phyloP scores from a whole-genome alignment of 2,113 vertebrate species.

The Menidia beryllina region DNA sequence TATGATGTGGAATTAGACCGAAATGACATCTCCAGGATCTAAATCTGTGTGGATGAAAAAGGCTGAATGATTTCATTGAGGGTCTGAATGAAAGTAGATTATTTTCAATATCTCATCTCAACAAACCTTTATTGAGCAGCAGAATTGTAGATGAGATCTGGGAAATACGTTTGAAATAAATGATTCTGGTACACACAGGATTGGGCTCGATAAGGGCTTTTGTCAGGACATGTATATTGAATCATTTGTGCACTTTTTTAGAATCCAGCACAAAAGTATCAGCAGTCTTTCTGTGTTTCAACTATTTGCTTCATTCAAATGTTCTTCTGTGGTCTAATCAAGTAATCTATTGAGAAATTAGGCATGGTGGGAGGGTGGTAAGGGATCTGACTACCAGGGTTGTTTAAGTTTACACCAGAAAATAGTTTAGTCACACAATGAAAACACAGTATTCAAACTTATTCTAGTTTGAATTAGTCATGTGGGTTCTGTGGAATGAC shows the following conservation, averaged over 20 bases:
- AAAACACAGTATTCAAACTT: too few relatives aligned
- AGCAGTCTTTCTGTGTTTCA: background rate
- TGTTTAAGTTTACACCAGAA: too few relatives aligned
- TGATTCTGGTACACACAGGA: background rate
- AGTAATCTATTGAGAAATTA: too few relatives aligned
- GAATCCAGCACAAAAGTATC: background rate
- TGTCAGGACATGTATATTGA: background rate
- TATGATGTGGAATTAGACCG: too few relatives aligned
- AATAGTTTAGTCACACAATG: too few relatives aligned
- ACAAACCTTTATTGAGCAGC: background rate
- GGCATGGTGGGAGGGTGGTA: too few relatives aligned
- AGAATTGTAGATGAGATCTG: background rate
- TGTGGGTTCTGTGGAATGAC: too few relatives aligned
- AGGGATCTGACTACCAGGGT: too few relatives aligned
- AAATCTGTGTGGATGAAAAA: too few relatives aligned
- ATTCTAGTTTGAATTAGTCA: too few relatives aligned
- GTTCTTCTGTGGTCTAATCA: too few relatives aligned
- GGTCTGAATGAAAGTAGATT: background rate
- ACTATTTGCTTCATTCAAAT: background rate
- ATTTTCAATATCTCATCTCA: background rate
- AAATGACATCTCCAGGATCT: too few relatives aligned
- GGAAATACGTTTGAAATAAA: background rate
- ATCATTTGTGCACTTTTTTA: background rate
- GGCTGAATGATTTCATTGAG: background rate
- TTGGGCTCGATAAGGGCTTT: background rate